Conservation (phyloP, 2,113 vertebrate species). For the Podarcis raffonei region DNA sequence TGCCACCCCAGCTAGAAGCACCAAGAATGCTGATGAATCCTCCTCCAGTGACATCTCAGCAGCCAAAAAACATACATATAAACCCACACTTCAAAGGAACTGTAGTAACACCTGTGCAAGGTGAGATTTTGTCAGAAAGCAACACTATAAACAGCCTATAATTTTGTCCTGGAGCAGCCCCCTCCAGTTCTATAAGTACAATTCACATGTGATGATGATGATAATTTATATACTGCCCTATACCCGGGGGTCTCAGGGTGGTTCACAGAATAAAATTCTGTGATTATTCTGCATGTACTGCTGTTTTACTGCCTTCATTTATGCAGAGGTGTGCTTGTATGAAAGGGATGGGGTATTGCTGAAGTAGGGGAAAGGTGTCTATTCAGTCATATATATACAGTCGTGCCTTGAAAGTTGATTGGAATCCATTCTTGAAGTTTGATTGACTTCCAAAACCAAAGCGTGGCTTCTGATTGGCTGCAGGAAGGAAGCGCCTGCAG, state of each 20-base stretch:
- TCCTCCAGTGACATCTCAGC: conserved; percentile 80
- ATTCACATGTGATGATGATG: background rate
- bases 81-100: conserved; percentile 98
- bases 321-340: background rate
- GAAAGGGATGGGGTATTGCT: background rate
- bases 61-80: conserved; percentile 98
- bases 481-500: too few species aligned
- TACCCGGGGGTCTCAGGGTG: too few species aligned
- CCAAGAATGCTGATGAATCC: conserved; percentile 86
- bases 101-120: conserved; percentile 88
- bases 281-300: background rate
- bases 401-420: too few species aligned
- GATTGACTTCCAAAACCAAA: too few species aligned
- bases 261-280: too few species aligned
- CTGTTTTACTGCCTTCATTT: background rate
- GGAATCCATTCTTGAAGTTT: too few species aligned
- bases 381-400: background rate
- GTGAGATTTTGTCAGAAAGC: conserved; percentile 66
- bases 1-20: conserved; percentile 84
- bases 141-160: background rate
- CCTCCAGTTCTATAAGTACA: background rate
- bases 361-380: background rate
- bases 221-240: too few species aligned
- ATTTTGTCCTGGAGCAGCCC: background rate
- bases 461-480: too few species aligned